Evolutionary conservation across 1,140 invertebrate genomes (phyloP).

Genomic region (Drosophila subpulchrella): DNA sequence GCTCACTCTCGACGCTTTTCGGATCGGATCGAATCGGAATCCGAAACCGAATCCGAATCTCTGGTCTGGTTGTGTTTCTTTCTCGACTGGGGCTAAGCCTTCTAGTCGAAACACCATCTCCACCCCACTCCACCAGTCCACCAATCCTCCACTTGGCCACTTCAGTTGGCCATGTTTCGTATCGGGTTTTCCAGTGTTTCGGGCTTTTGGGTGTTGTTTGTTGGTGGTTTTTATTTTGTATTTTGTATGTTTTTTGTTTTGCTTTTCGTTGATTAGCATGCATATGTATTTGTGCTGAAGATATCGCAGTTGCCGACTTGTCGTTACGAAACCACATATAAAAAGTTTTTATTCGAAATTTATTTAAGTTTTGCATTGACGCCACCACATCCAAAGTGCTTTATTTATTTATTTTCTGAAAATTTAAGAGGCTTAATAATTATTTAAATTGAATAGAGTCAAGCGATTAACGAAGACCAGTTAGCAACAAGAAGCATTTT

Average conservation of each 20-base stretch:
- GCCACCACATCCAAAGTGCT: constrained; percentile 24
- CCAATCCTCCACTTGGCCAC: constrained; percentile 30
- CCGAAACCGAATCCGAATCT: constrained; percentile 25
- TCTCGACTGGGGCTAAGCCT: constrained; percentile 28
- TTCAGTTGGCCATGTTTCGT: constrained; percentile 40
- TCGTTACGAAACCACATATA: constrained; percentile 68
- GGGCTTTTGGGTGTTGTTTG: constrained; percentile 63
- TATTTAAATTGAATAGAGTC: constrained; percentile 36
- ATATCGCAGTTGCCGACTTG: constrained; percentile 41
- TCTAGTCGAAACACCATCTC: constrained; percentile 28
- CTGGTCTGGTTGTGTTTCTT: constrained; percentile 30
- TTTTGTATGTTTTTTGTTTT: not conserved
- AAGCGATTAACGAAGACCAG: constrained; percentile 25
- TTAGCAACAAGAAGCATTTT: constrained; percentile 19
- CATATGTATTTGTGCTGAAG: constrained; percentile 62
- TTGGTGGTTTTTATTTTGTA: constrained; percentile 12
- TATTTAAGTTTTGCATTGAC: constrained; percentile 39
- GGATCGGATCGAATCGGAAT: constrained; percentile 22
- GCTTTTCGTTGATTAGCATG: constrained; percentile 69
- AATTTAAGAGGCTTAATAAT: constrained; percentile 34
- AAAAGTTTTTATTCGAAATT: constrained; percentile 57
- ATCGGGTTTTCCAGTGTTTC: constrained; percentile 66
- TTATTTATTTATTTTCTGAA: constrained; percentile 35
- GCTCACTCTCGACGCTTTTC: constrained; percentile 39
- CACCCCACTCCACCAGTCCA: constrained; percentile 7